Conservation (phyloP, 2,888 invertebrate genomes). For the Penaeus monodon region DNA sequence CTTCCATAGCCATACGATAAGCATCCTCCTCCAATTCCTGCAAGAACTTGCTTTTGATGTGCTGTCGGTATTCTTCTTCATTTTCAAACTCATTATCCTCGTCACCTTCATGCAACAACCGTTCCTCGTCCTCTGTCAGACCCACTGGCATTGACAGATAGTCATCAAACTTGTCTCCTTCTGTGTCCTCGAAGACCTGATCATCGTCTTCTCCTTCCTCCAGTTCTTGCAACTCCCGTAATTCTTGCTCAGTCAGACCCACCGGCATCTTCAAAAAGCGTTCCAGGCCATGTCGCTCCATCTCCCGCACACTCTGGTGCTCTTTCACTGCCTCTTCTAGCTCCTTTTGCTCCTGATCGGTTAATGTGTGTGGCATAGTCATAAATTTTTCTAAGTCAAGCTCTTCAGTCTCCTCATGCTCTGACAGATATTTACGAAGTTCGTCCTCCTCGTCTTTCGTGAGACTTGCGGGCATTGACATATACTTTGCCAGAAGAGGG, state of each 20-base stretch:
- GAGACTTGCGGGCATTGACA: constrained; percentile 48
- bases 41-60: constrained; percentile 52
- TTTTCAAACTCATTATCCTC: constrained; percentile 43
- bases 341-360: constrained; percentile 62
- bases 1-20: constrained; percentile 45
- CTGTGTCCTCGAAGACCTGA: constrained; percentile 38
- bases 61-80: constrained; percentile 59
- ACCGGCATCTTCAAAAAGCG: constrained; percentile 50
- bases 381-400: constrained; percentile 57
- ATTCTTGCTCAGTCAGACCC: constrained; percentile 58
- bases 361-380: constrained; percentile 51
- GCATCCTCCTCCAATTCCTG: constrained; percentile 58
- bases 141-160: constrained; percentile 47
- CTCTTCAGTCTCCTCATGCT: constrained; percentile 52
- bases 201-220: constrained; percentile 51
- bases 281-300: constrained; percentile 47
- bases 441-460: constrained; percentile 55
- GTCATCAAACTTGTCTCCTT: constrained; percentile 36
- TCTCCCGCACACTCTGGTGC: constrained; percentile 29
- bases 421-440: constrained; percentile 36
- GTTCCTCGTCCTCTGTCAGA: constrained; percentile 50
- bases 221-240: constrained; percentile 35
- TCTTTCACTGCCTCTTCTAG: constrained; percentile 46
- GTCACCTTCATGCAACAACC: constrained; percentile 28
- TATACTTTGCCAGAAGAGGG: constrained; percentile 46